Percentiles rank a stretch among this genome's conserved stretches.
Evolutionary conservation across 2,113 vertebrate genomes (phyloP).

Genomic region (Axis porcinus): DNA sequence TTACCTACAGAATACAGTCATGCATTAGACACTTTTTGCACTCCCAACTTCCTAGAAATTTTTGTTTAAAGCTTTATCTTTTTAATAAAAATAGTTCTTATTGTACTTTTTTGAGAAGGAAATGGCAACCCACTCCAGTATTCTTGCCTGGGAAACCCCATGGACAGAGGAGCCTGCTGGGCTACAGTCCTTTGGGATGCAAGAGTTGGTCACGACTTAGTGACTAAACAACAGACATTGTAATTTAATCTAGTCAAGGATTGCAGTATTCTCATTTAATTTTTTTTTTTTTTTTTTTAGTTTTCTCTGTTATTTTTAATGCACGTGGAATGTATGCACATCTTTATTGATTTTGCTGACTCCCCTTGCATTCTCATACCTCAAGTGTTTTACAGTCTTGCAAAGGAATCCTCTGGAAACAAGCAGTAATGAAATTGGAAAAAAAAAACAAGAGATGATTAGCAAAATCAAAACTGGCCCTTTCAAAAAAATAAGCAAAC

Average conservation of each 20-base stretch:
- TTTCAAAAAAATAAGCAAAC: conserved; percentile 24
- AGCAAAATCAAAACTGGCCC: neutral
- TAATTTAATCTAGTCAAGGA: neutral
- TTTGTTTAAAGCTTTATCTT: neutral
- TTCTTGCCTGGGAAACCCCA: too few species aligned
- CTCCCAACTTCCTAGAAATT: neutral
- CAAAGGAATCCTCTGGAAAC: neutral
- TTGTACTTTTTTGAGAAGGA: neutral
- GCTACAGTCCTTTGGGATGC: too few species aligned
- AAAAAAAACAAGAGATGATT: neutral
- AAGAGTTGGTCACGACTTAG: too few species aligned
- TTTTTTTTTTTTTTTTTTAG: neutral
- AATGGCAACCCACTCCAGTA: too few species aligned
- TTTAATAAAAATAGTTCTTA: conserved; percentile 20
- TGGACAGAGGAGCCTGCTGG: too few species aligned
- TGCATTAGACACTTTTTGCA: neutral
- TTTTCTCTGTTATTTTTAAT: neutral
- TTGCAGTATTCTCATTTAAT: neutral
- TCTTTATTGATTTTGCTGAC: conserved; percentile 19
- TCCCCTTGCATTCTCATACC: neutral
- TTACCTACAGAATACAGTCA: neutral
- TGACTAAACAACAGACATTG: neutral
- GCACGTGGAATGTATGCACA: neutral
- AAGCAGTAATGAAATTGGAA: conserved; percentile 4
- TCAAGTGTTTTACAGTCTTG: neutral